Evolutionary conservation across 2,113 vertebrate genomes (phyloP).

Genomic region (Sebastes fasciatus): DNA sequence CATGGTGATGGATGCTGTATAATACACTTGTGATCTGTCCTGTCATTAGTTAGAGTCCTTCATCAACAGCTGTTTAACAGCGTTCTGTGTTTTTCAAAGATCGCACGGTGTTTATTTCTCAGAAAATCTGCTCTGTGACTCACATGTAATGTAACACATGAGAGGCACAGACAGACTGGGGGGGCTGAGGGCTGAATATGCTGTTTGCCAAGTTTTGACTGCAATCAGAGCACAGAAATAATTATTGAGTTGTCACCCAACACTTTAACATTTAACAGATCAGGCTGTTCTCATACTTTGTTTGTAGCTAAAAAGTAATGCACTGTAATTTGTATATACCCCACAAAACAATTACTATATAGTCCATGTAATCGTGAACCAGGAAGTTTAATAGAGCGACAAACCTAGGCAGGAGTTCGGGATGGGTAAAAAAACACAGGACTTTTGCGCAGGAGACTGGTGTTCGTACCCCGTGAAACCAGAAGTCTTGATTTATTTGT

Average conservation of each 20-base stretch:
- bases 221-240: not conserved
- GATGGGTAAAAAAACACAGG: no score
- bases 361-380: no score
- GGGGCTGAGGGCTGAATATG: not conserved
- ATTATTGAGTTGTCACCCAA: not conserved
- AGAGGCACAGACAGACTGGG: not conserved
- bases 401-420: no score
- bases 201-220: not conserved
- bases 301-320: no score
- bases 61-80: not conserved
- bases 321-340: no score
- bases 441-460: no score
- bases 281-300: no score
- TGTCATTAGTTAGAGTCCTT: not conserved
- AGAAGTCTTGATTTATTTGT: no score
- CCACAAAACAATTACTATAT: no score
- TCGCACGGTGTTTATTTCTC: not conserved
- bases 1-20: conserved; percentile 13
- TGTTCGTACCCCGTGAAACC: no score
- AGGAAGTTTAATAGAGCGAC: no score
- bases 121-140: not conserved
- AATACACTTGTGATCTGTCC: not conserved
- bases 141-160: not conserved
- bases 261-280: not conserved
- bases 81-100: not conserved